Percentiles rank a stretch among this genome's conserved stretches.
These are phyloP conservation scores for Heteropelma amictum DNA, from an alignment of 2,888 invertebrate species.

Conservation along the genomic window DNA sequence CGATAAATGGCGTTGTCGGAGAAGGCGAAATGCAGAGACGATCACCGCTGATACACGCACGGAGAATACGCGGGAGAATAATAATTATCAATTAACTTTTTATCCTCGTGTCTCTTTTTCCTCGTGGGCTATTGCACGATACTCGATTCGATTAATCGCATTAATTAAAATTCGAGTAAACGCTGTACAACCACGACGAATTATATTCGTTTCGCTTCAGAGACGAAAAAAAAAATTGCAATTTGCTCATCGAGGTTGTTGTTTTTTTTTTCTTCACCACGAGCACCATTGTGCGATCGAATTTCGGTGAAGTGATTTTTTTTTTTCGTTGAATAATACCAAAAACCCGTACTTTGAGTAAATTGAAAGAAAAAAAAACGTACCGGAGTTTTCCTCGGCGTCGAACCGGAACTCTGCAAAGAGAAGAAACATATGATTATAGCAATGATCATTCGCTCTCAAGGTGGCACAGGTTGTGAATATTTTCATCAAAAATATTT, in stretches of 20 bases:
- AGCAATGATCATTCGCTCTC: conserved; percentile 15
- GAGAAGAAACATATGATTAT: conserved; percentile 25
- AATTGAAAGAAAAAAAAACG: conserved; percentile 18
- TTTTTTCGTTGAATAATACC: too few species aligned
- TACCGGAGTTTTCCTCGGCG: conserved; percentile 38
- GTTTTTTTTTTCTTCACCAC: too few species aligned
- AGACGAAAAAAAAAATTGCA: neutral
- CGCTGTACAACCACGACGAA: neutral
- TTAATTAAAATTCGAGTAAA: conserved; percentile 38
- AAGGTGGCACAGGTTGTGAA: too few species aligned
- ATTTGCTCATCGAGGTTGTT: too few species aligned
- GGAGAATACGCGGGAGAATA: conserved; percentile 19
- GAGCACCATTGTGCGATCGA: too few species aligned
- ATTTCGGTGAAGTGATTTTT: too few species aligned
- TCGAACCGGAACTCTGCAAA: conserved; percentile 40
- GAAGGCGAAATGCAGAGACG: neutral
- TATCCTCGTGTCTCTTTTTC: neutral
- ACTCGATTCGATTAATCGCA: neutral
- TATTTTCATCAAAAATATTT: too few species aligned
- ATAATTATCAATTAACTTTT: conserved; percentile 22
- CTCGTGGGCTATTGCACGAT: neutral
- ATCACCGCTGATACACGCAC: conserved; percentile 16
- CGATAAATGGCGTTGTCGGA: conserved; percentile 22
- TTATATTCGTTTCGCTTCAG: neutral
- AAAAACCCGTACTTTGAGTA: too few species aligned